These are phyloP conservation scores for Idaea biselata DNA, from an alignment of 2,888 invertebrate species.

Conservation along the genomic window DNA sequence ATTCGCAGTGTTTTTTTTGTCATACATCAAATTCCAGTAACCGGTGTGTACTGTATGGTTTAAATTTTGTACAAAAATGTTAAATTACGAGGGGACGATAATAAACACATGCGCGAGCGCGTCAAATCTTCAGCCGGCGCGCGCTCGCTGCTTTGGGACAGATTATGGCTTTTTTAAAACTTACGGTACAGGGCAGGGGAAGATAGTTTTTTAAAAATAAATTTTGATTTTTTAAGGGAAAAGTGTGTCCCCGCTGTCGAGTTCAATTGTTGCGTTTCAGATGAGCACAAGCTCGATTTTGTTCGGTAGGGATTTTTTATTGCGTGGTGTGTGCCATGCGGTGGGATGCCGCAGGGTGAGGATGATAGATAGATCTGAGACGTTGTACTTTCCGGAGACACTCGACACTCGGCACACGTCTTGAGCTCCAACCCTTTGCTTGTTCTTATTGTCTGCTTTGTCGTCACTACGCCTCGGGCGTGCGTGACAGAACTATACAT, in stretches of 20 bases:
- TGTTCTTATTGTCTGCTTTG: constrained; percentile 33
- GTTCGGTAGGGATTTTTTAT: constrained; percentile 75
- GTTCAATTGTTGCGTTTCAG: constrained; percentile 80
- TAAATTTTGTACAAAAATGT: constrained; percentile 68
- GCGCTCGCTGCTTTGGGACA: constrained; percentile 61
- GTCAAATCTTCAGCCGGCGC: constrained; percentile 80
- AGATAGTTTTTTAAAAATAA: constrained; percentile 75
- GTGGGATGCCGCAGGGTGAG: constrained; percentile 36
- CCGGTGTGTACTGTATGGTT: constrained; percentile 68
- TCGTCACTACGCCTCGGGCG: constrained; percentile 40
- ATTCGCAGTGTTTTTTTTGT: constrained; percentile 60
- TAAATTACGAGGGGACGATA: constrained; percentile 76
- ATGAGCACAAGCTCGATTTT: constrained; percentile 78
- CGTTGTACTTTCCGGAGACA: background rate
- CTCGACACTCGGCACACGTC: constrained; percentile 49
- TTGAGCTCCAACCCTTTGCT: constrained; percentile 49
- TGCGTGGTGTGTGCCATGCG: constrained; percentile 64
- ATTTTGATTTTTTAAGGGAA: constrained; percentile 72
- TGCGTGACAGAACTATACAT: constrained; percentile 29
- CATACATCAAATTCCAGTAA: constrained; percentile 55
- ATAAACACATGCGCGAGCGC: constrained; percentile 80
- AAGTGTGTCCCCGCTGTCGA: constrained; percentile 71
- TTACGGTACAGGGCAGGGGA: constrained; percentile 61
- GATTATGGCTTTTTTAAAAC: constrained; percentile 76
- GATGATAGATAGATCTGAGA: constrained; percentile 43